A percentile compares a stretch with the other conserved stretches of the same genome.
phyloP scores from a whole-genome alignment of 2,113 vertebrate species.

The Misgurnus mizolepis region DNA sequence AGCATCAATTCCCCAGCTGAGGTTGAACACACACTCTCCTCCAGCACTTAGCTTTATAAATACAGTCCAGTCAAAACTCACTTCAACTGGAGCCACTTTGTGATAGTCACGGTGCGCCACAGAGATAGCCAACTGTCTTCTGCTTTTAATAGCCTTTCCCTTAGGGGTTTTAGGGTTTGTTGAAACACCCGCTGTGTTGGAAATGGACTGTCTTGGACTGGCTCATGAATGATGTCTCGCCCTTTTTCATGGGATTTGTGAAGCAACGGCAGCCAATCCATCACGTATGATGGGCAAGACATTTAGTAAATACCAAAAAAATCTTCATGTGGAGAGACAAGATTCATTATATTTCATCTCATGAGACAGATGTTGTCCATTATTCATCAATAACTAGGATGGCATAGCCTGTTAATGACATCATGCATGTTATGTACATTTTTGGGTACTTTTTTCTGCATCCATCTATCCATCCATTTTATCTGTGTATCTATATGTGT shows the following conservation, averaged over 20 bases:
- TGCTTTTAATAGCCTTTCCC: slow-evolving; percentile 36
- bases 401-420: neutral
- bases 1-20: neutral
- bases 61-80: slow-evolving; percentile 1
- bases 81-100: slow-evolving; percentile 19
- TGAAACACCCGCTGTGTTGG: slow-evolving; percentile 37
- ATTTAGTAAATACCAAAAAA: slow-evolving; percentile 47
- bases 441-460: neutral
- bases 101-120: slow-evolving; percentile 12
- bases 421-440: neutral
- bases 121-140: slow-evolving; percentile 35
- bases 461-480: neutral
- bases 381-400: slow-evolving; percentile 21
- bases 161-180: slow-evolving; percentile 1
- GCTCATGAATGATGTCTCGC: slow-evolving; percentile 18
- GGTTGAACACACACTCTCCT: slow-evolving; percentile 9
- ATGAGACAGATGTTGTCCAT: slow-evolving; percentile 16
- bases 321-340: neutral
- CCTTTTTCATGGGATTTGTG: neutral
- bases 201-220: slow-evolving; percentile 10
- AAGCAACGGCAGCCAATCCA: slow-evolving; percentile 25
- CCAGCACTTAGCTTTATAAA: slow-evolving; percentile 13
- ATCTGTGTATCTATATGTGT: neutral
- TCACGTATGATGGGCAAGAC: slow-evolving; percentile 40
- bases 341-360: slow-evolving; percentile 9